Evolutionary conservation across 1,140 invertebrate species (phyloP), one percentile per base, ranked within the genome.

Genomic region (Tetramorium simillimum): DNA sequence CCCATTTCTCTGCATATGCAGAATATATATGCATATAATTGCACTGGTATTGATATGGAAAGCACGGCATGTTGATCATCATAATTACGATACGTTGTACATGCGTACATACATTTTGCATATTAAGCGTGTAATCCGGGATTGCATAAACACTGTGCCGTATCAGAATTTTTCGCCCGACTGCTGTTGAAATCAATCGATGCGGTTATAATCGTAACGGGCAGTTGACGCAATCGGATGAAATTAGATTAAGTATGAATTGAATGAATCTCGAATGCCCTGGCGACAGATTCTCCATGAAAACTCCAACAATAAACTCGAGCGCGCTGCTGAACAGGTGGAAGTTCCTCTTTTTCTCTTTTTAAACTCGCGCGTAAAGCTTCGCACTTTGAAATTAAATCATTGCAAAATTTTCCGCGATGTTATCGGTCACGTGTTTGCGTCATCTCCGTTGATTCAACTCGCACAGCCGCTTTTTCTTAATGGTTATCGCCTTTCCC

Each of bases 101-200:
- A 73, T 18, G n/a, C 80, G n/a, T 84, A 84, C 69, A 75, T 60
- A 62, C 80, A 84, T 84, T 84, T 84, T 84, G 67, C 80, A 84
- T 84, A 84, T 84, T 84, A 84, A 84, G 80, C 80, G 69, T 75
- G 80, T 84, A 84, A 84, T 84, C 69, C 80, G 51, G 53, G 40
- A 62, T 84, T 75, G 80, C 80, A 63, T 73, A 84, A 84, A 84
- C 80, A 84, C 70, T 40, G 65, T 24, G 28, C 53, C 46, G 69
- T 84, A 84, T 73, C 69, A 75, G 80, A 84, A 46, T 84, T 75
- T 75, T 62, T 84, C 80, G 56, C 53, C 12, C 37, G 46, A 21
- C 51, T 46, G 24, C 69, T 60, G 53, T 60, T 60, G 40, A 60
- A 84, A 84, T 84, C 80, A 75, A 75, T 82, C 67, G 62, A 21